These are phyloP conservation scores for Cyaniris semiargus DNA, from an alignment of 2,888 invertebrate species.

Conservation along the genomic window DNA sequence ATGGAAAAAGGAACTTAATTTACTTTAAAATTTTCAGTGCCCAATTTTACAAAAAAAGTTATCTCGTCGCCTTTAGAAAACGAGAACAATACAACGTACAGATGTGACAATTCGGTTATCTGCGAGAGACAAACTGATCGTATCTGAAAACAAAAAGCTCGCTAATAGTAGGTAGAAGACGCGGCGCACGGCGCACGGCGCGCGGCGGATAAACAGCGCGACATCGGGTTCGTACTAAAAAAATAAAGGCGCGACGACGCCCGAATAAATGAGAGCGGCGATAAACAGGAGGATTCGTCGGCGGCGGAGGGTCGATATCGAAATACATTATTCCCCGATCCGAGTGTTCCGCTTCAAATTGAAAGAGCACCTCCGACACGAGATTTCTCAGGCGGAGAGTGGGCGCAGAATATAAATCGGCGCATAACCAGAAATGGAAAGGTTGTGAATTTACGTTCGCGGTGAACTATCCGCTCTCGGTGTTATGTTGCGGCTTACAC, in stretches of 20 bases:
- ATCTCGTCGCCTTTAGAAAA: conserved; percentile 19
- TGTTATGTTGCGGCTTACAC: conserved; percentile 39
- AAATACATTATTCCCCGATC: conserved; percentile 81
- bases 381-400: conserved; percentile 80
- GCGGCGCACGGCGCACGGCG: conserved; percentile 41
- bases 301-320: conserved; percentile 77
- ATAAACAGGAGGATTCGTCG: conserved; percentile 79
- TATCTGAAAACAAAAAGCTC: conserved; percentile 72
- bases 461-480: conserved; percentile 59
- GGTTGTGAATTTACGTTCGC: conserved; percentile 74
- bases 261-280: conserved; percentile 79
- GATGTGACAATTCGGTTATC: conserved; percentile 70
- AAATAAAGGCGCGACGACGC: conserved; percentile 78
- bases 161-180: conserved; percentile 62
- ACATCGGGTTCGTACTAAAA: conserved; percentile 73
- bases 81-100: conserved; percentile 48
- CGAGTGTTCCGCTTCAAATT: conserved; percentile 81
- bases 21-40: conserved; percentile 7
- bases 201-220: conserved; percentile 71
- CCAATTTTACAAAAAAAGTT: conserved; percentile 19
- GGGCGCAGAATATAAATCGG: conserved; percentile 80
- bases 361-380: conserved; percentile 81
- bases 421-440: conserved; percentile 79
- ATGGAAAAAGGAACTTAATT: conserved; percentile 16
- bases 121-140: conserved; percentile 65